Evolutionary conservation across 2,113 vertebrate genomes (phyloP).

Genomic region (Casuarius casuarius): DNA sequence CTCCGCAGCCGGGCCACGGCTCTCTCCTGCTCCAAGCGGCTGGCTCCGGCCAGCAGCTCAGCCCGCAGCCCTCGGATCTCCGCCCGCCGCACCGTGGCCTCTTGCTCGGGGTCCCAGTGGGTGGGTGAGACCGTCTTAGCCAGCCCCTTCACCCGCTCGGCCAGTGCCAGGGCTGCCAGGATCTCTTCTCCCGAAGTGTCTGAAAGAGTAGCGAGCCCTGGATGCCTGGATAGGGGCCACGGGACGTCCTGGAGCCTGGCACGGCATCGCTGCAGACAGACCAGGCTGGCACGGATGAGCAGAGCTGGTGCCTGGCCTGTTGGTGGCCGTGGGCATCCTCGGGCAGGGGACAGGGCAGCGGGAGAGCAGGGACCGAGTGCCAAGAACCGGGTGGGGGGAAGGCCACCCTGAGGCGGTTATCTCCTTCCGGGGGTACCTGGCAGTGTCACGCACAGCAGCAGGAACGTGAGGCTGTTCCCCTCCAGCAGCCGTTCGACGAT

Average conservation of each 20-base stretch:
- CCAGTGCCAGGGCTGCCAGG: constrained; percentile 63
- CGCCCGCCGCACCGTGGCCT: constrained; percentile 31
- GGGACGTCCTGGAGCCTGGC: fast-evolving
- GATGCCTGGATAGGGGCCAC: not conserved
- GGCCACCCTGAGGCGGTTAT: fast-evolving
- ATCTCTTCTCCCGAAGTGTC: constrained; percentile 49
- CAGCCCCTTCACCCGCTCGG: constrained; percentile 55
- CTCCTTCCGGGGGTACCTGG: constrained; percentile 59
- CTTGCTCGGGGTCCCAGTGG: constrained; percentile 73
- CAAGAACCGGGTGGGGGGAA: not conserved
- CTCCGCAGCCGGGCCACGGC: constrained; percentile 66
- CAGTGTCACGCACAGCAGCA: constrained; percentile 71
- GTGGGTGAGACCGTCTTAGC: constrained; percentile 63
- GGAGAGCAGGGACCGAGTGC: fast-evolving
- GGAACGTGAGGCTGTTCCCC: constrained; percentile 68
- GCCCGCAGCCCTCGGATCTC: constrained; percentile 68
- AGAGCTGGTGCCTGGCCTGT: not conserved
- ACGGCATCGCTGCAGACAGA: no score
- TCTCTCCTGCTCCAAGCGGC: constrained; percentile 3
- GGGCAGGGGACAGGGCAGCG: not conserved
- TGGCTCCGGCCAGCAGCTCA: constrained; percentile 63
- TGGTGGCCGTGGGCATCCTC: fast-evolving
- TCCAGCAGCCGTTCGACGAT: constrained; percentile 62
- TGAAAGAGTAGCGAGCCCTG: not conserved
- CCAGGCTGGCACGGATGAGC: fast-evolving